Evolutionary conservation across 2,113 vertebrate species (phyloP), one percentile per base, ranked within the genome.

Genomic region (Thalassarche chlororhynchos): DNA sequence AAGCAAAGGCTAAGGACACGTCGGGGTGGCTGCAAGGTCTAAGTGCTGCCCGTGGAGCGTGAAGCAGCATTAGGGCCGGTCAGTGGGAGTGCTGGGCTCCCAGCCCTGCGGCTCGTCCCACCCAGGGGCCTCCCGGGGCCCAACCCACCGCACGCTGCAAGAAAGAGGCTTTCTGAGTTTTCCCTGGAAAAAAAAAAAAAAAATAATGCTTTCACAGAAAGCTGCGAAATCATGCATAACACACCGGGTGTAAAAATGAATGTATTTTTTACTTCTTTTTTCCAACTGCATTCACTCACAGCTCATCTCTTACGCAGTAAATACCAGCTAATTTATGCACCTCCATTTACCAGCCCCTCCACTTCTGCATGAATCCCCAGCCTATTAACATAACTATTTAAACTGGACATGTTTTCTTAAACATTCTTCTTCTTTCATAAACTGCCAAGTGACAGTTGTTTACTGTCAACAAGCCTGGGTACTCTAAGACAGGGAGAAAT

Each of bases 401-500:
- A 96, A 96, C 94, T 90, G 95, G 94, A 94, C 87, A 94, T 91
- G 75, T 96, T 97, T 96, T 94, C 91, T 86, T 60, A 85, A 97
- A 96, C 93, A 91, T 93, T 91, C 57, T 72, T 60, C 58, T 61
- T 66, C 97, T 96, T 97, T 97, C 94, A 96, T 94, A 93, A 97
- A 94, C 78, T 96, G 95, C 96, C 96, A 97, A 96, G 94, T 94
- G 94, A 97, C 96, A 97, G 91, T 92, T 97, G 97, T 95, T 97
- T 97, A 97, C 95, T 96, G 93, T 96, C 96, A 96, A 97, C 94
- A 97, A 90, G 89, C 68, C 91, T 29, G 82, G 89, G 71, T 95
- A 80, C 87, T 95, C 78, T 38, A 80, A 74, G 87, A 83, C 93
- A 71, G 58, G 75, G 91, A 93, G 82, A 91, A 95, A 93, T 94